Base-by-base conservation (phyloP, 2,113 vertebrate species). In the Clupea harengus region DNA sequence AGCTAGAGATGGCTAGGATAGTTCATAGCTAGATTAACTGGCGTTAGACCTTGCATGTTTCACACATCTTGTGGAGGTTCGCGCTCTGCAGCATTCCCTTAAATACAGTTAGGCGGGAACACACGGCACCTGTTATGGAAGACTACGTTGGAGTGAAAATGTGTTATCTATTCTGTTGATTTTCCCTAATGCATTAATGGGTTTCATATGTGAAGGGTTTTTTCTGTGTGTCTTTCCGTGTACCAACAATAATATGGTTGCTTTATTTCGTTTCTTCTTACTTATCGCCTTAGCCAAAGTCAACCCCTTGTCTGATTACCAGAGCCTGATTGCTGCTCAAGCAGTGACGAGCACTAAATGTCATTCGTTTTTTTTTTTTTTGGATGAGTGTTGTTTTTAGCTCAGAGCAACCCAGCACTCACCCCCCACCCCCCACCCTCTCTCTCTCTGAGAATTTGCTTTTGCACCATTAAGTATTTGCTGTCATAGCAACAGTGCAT, bases 381-480 rank as follows among this genome's bases (percentile, higher is more conserved):
- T 39, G 39, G 39, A 8, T 64, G 8, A 64, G 60, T 64, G 8
- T 64, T 64, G 60, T 64, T 64, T 64, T 64, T 64, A 64, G 60
- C 60, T 64, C 22, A n/a, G 60, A 64, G 60, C 60, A 18, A 64
- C 57, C 20, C 18, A 0, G 20, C 20, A n/a, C 57, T 20, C 54
- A 8, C 13, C 18, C 13, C 52, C 52, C 52, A 8, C 18, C 52
- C 52, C 3, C 20, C 57, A 4, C 57, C 20, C 22, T 8, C 60
- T n/a, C 60, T 4, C 60, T 64, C 22, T n/a, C 60, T 7, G 60
- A 64, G 60, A 8, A 25, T 25, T 64, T 64, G 60, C 60, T 64
- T 64, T n/a, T 64, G 60, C 60, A 64, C 60, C 60, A 64, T 25
- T 64, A 64, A 64, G 60, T 64, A n/a, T 64, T 64, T 64, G 60